phyloP scores from a whole-genome alignment of 2,888 invertebrate species.

The Abrostola triplasia region DNA sequence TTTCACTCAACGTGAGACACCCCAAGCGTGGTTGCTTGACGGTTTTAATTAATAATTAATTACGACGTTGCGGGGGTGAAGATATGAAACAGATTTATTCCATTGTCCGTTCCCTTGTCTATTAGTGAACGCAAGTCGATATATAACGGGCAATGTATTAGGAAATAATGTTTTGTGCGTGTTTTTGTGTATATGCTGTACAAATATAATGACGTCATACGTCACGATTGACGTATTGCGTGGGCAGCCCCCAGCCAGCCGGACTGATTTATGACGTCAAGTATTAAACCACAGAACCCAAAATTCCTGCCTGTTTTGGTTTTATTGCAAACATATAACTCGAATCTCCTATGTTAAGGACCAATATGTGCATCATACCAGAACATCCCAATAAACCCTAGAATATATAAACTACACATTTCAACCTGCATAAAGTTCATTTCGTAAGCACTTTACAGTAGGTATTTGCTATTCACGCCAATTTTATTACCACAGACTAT shows the following conservation, averaged over 20 bases:
- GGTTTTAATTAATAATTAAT: constrained; percentile 52
- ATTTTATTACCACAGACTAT: constrained; percentile 12
- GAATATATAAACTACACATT: neutral
- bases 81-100: constrained; percentile 31
- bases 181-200: constrained; percentile 21
- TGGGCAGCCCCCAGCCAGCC: constrained; percentile 34
- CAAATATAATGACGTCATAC: constrained; percentile 78
- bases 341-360: constrained; percentile 5
- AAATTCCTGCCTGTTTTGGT: constrained; percentile 76
- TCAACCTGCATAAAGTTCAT: constrained; percentile 2
- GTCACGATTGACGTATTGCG: constrained; percentile 63
- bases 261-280: constrained; percentile 78
- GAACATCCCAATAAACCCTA: too few relatives aligned
- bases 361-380: neutral
- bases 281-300: constrained; percentile 70
- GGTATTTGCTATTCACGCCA: constrained; percentile 25
- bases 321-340: constrained; percentile 23
- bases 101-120: constrained; percentile 24
- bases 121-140: constrained; percentile 17
- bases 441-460: neutral
- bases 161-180: constrained; percentile 24
- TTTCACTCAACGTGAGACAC: constrained; percentile 36
- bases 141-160: constrained; percentile 16
- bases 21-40: constrained; percentile 39
- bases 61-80: constrained; percentile 31